These are phyloP conservation scores for Nautilus pompilius DNA, from an alignment of 1,140 invertebrate genomes.

Conservation along the genomic window DNA sequence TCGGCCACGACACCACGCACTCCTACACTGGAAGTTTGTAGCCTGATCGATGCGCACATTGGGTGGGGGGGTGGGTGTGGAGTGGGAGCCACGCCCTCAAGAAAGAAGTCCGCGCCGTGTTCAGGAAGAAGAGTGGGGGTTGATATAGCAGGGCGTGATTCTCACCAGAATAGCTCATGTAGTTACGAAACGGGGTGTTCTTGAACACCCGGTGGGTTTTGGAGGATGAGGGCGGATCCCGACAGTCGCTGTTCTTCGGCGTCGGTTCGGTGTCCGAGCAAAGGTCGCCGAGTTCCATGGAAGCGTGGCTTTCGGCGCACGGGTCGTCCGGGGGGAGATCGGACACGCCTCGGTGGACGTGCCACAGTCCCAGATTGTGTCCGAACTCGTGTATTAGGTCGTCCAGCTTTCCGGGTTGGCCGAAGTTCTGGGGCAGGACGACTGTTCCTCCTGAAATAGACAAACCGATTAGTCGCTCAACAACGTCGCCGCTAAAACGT, in stretches of 20 bases:
- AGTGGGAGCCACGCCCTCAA: too few relatives aligned
- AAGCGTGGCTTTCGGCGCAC: conserved; percentile 41
- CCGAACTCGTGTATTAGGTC: conserved; percentile 50
- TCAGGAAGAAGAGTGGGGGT: too few relatives aligned
- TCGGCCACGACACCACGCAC: too few relatives aligned
- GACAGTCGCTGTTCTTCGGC: conserved; percentile 29
- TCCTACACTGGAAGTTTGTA: too few relatives aligned
- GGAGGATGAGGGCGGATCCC: conserved; percentile 23
- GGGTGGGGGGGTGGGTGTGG: too few relatives aligned
- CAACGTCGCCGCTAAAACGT: too few relatives aligned
- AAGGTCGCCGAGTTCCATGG: conserved; percentile 46
- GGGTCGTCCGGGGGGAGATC: conserved; percentile 44
- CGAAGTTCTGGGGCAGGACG: conserved; percentile 35
- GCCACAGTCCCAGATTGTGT: conserved; percentile 50
- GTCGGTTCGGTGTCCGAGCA: conserved; percentile 48
- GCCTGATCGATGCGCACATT: too few relatives aligned
- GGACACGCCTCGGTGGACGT: conserved; percentile 49
- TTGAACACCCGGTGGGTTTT: conserved; percentile 29
- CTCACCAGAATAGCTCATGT: conserved; percentile 51
- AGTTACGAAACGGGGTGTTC: conserved; percentile 45
- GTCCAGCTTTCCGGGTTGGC: conserved; percentile 20
- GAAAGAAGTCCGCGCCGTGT: too few relatives aligned
- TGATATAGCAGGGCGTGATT: too few relatives aligned
- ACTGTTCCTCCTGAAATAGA: conserved; percentile 39
- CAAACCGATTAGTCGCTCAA: too few relatives aligned